Base-by-base conservation (phyloP, 2,113 vertebrate genomes). In the Ceyx margarethae region DNA sequence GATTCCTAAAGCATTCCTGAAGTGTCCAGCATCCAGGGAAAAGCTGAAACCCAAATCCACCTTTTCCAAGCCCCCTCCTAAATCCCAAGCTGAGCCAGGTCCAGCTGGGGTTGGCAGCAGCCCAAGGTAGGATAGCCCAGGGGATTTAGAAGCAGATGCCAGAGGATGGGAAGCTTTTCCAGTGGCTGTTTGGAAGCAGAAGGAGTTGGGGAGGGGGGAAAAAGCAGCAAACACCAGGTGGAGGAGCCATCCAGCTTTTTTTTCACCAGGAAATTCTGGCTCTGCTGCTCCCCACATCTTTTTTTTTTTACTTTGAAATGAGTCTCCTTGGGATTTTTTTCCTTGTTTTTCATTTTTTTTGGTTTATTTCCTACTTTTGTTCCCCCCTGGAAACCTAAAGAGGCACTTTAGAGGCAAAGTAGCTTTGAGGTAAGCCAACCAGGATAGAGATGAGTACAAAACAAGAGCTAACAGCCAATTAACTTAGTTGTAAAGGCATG, bases 101-200 rank as follows among this genome's bases (percentile, higher is more conserved):
- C 56, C 81, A 81, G 87, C 81, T 91, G 93, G 85, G 67, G 81
- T 43, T 89, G 94, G 91, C 84, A 54, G 77, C 68, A 92, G 43
- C 90, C 93, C 81, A 71, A 78, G 69, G 69, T 16, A n/a, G 78
- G 81, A 87, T n/a, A 65, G 67, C 5, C 0, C 3, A 35, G 35
- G 35, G 35, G 14, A 23, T 84, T 67, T 67, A 12, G 84, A n/a
- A 57, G 6, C 6, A 0, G 83, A 46, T 79, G 85, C 71, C 89
- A 31, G 71, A 42, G 51, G 88, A 94, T 85, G 60, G 69, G 74
- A 94, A 81, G 54, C 56, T 73, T 80, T 77, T 64, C 33, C 15
- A 29, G 17, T 8, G 8, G 33, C 75, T 56, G 69, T 60, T 58
- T 1, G 33, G 35, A 35, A 90, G 68, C 50, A 53, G 83, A 89